A percentile compares a stretch with the other conserved stretches of the same genome.
phyloP scores from a whole-genome alignment of 23 tunicate genomes.

The Phallusia fumigata region DNA sequence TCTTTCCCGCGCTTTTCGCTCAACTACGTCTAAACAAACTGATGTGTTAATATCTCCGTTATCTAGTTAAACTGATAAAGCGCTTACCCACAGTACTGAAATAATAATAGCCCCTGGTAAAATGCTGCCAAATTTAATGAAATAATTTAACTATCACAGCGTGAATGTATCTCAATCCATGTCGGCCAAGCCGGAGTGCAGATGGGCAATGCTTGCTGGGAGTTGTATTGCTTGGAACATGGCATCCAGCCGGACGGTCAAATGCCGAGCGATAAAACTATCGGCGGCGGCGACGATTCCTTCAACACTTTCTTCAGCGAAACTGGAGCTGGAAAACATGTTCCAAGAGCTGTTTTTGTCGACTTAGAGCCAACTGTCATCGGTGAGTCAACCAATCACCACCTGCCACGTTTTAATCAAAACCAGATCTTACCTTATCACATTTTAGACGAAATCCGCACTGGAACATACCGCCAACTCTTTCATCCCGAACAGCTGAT shows the following conservation, averaged over 20 bases:
- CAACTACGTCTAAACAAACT: too few relatives aligned
- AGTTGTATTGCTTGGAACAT: constrained; percentile 55
- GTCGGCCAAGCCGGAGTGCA: constrained; percentile 27
- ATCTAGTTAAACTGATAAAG: too few relatives aligned
- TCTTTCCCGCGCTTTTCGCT: too few relatives aligned
- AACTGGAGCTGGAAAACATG: constrained; percentile 58
- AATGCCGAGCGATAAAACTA: constrained; percentile 38
- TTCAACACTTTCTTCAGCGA: constrained; percentile 68
- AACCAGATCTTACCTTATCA: too few relatives aligned
- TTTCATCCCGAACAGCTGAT: constrained; percentile 82
- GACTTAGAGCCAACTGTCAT: constrained; percentile 60
- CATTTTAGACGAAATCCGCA: constrained; percentile 43
- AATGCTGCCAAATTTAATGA: too few relatives aligned
- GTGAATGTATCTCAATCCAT: constrained; percentile 13
- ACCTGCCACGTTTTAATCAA: too few relatives aligned
- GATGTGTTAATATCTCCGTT: too few relatives aligned
- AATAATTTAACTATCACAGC: not conserved
- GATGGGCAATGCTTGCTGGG: constrained; percentile 24
- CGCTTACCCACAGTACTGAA: constrained; percentile 88
- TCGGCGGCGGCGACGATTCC: constrained; percentile 39
- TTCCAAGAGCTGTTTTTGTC: constrained; percentile 52
- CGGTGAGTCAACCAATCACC: constrained; percentile 17
- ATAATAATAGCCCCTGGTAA: constrained; percentile 13
- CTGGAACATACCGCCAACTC: constrained; percentile 63
- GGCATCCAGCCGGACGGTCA: constrained; percentile 52